Evolutionary conservation across 2,888 invertebrate species (phyloP), one percentile per base, ranked within the genome.

Genomic region (Dolichomitus sp.): DNA sequence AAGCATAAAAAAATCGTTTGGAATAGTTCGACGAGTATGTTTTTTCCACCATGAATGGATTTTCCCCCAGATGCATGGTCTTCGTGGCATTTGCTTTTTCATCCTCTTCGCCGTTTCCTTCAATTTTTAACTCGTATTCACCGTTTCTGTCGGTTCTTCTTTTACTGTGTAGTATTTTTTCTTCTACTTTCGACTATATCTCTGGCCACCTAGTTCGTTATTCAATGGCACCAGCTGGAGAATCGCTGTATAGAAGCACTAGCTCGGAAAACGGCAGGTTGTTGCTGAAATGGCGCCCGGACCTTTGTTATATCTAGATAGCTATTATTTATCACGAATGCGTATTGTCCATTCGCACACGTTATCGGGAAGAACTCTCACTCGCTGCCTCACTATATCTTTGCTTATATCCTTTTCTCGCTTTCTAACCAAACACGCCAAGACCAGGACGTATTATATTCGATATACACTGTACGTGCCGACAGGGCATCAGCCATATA

Each of bases 41-140:
- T 79, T 45, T 52, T 27, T 30, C 37, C 37, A n/a, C 40, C 40
- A 37, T 33, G 42, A 52, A 45, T 40, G 50, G 9, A 14, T 70
- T 52, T 59, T 37, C 12, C 54, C 27, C 12, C 9, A 37, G 19
- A n/a, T 69, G 23, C 54, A 48, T 23, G 52, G 23, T 74, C 17
- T 65, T 19, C 40, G 19, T 23, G 12, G 27, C 57, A 54, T 59
- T 23, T 48, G 27, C 52, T 45, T 69, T 72, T 66, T 59, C 33
- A 72, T 72, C 54, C 68, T 57, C 79, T 80, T 81, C 77, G 65
- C 40, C 52, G 57, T 57, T 74, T 77, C 48, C 77, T 81, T 84
- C 69, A 81, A 84, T 84, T 81, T 80, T 86, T 81, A 86, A 84
- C 85, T 83, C 84, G 72, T 84, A 82, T 84, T 85, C 81, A 68